phyloP scores from a whole-genome alignment of 2,888 invertebrate species.

The Neoaliturus tenellus region DNA sequence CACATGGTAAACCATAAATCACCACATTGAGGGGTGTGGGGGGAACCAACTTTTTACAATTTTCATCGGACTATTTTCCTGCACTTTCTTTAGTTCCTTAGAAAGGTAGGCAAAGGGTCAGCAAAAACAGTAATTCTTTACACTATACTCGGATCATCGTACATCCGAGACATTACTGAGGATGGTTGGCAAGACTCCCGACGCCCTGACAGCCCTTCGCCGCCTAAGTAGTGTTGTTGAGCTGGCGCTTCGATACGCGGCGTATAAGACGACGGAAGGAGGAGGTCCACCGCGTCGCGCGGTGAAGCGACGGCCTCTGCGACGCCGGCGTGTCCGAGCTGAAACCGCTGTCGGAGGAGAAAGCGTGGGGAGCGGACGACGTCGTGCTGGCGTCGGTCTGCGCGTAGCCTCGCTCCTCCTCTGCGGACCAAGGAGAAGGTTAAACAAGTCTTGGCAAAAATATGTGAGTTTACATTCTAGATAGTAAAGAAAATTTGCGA shows the following conservation, averaged over 20 bases:
- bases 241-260: constrained; percentile 65
- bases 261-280: constrained; percentile 77
- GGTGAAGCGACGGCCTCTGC: constrained; percentile 65
- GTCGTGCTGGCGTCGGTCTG: constrained; percentile 61
- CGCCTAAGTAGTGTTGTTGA: constrained; percentile 45
- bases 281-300: constrained; percentile 76
- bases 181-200: background rate
- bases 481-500: too few species aligned
- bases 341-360: constrained; percentile 72
- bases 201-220: background rate
- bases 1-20: too few species aligned
- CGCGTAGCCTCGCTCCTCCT: constrained; percentile 60
- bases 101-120: background rate
- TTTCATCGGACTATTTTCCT: too few species aligned
- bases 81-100: too few species aligned
- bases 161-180: background rate
- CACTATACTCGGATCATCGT: background rate
- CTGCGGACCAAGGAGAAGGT: constrained; percentile 21
- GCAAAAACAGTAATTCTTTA: background rate
- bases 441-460: too few species aligned
- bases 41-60: too few species aligned
- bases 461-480: too few species aligned
- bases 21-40: too few species aligned
- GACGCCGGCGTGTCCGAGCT: constrained; percentile 71
- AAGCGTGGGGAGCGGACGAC: constrained; percentile 65